Percentiles rank a stretch among this genome's conserved stretches.
These are phyloP conservation scores for Drosophila limbata DNA, from an alignment of 2,888 invertebrate species.

Conservation along the genomic window DNA sequence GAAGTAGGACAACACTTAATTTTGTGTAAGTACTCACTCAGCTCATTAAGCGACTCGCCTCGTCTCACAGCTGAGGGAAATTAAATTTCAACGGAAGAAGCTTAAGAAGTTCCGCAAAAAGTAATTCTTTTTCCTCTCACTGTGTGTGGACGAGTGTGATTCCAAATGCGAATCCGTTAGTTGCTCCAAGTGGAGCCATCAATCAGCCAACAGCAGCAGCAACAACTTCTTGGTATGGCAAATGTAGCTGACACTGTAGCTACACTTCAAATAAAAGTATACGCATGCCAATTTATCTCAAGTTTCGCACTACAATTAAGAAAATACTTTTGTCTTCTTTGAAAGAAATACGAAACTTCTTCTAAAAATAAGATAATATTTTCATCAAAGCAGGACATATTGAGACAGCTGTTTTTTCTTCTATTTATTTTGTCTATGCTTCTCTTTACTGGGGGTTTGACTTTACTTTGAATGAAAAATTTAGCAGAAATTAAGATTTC, in stretches of 20 bases:
- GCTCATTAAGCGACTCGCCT: conserved; percentile 69
- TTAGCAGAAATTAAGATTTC: too few species aligned
- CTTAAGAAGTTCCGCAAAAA: conserved; percentile 28
- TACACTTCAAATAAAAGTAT: not conserved
- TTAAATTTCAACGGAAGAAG: conserved; percentile 45
- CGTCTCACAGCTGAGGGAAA: conserved; percentile 41
- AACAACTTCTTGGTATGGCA: conserved; percentile 15
- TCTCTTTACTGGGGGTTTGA: too few species aligned
- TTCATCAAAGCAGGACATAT: too few species aligned
- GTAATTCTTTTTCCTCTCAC: conserved; percentile 2
- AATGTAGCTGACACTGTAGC: conserved; percentile 16
- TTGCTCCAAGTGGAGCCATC: conserved; percentile 68
- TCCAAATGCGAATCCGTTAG: conserved; percentile 59
- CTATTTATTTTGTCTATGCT: too few species aligned
- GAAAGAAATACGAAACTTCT: too few species aligned
- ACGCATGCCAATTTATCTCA: not conserved
- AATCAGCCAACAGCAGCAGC: conserved; percentile 62
- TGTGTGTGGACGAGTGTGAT: conserved; percentile 25
- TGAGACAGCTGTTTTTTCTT: too few species aligned
- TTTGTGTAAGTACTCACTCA: conserved; percentile 82
- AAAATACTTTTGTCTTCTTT: not conserved
- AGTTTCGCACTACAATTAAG: not conserved
- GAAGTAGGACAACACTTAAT: conserved; percentile 81
- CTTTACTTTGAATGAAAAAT: too few species aligned
- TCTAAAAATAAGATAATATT: too few species aligned